Base-by-base conservation (phyloP, 2,113 vertebrate species). In the pig (Sus scrofa) region DNA sequence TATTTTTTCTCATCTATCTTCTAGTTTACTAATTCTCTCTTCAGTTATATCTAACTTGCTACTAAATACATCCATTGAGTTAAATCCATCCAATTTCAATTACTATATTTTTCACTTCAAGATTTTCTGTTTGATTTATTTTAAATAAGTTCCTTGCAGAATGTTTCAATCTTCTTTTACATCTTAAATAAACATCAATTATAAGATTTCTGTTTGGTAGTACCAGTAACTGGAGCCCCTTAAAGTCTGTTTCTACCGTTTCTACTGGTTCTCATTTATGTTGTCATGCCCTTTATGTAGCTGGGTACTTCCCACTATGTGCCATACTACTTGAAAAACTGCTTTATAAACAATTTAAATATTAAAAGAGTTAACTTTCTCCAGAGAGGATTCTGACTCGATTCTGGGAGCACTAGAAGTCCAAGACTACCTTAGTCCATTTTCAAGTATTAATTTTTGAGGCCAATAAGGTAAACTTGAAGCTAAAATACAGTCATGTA, bases 1-100 rank as follows among this genome's bases (percentile, higher is more conserved):
- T 95, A 95, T 83, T 95, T 96, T 56, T 78, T 65, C 32, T 52
- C 3, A 77, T 19, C 22, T 84, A 50, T 68, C 75, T 81, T 92
- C 73, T n/a, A 91, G 62, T 78, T 65, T 4, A 71, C 32, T 67
- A 94, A 89, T 60, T 60, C 63, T 89, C 85, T 89, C 52, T 96
- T 86, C 10, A 50, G 22, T 92, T 74, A 84, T 58, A 2, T 87
- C 63, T 96, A 91, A 58, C 60, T 67, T 96, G 58, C 16, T 52
- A 13, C 65, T 91, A 75, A 81, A 91, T 54, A 6, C 50, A 70
- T 32, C 32, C 34, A 52, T 0, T 75, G 63, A 92, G 22, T 58
- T 95, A 54, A 91, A 88, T 74, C 44, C 34, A 67, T 44, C 62
- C 26, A 73, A 68, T 95, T 94, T 68, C 74, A 20, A 54, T 63